Evolutionary conservation across 2,888 invertebrate species (phyloP).

Genomic region (Orthosia gracilis): DNA sequence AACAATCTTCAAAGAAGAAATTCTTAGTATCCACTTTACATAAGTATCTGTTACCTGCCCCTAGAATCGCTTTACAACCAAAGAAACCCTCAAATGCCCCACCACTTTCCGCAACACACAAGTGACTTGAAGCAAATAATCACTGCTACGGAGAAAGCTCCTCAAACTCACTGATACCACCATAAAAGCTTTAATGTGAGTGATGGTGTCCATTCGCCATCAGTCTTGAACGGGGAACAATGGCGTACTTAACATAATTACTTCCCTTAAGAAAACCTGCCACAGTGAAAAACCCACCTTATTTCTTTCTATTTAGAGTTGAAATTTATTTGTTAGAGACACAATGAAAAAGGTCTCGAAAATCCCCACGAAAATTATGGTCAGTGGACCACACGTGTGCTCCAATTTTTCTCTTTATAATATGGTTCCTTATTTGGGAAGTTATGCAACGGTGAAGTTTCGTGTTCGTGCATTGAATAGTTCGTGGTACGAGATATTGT

Average conservation of each 20-base stretch:
- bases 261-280: constrained; percentile 47
- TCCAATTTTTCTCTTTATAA: constrained; percentile 61
- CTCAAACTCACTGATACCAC: constrained; percentile 62
- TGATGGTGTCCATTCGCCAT: constrained; percentile 67
- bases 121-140: constrained; percentile 50
- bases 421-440: constrained; percentile 41
- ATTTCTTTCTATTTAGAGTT: neutral
- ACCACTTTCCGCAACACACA: constrained; percentile 37
- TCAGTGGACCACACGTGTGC: constrained; percentile 65
- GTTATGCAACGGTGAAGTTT: constrained; percentile 21
- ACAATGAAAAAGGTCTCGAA: constrained; percentile 48
- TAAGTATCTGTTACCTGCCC: constrained; percentile 11
- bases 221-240: constrained; percentile 63
- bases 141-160: constrained; percentile 57
- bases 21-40: neutral
- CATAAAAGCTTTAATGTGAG: constrained; percentile 64
- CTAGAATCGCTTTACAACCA: neutral
- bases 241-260: constrained; percentile 68
- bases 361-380: constrained; percentile 55
- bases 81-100: constrained; percentile 6
- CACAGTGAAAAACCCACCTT: constrained; percentile 25
- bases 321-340: constrained; percentile 5
- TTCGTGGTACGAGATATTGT: neutral
- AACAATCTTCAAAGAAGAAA: neutral
- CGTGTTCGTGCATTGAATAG: constrained; percentile 47